Evolutionary conservation across 1,140 invertebrate species (phyloP), one percentile per base, ranked within the genome.

Genomic region (Drosophila oshimai): DNA sequence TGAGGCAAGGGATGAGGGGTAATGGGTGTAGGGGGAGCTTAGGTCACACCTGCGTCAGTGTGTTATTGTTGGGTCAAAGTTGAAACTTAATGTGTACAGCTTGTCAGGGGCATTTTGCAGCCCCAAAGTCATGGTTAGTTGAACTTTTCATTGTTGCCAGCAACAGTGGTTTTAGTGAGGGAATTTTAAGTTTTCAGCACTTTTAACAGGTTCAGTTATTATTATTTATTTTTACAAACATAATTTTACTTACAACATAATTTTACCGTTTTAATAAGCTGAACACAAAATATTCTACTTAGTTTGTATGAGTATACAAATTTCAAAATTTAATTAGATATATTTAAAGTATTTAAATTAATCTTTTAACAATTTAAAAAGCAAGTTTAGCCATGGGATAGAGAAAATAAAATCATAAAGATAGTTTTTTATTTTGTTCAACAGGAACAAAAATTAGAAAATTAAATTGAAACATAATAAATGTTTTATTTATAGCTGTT

Each of bases 71-170:
- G 41, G 39, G 73, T 45, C 53, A 37, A 76, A 77, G 73, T 72
- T 76, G 29, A 46, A 71, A 71, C 74, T 71, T 77, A 71, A 77
- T 77, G 68, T 49, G 57, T 17, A 49, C 39, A 75, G 67, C 44
- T 64, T 76, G 73, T 62, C 45, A 28, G 39, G 45, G 18, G 15
- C 46, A 68, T 70, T 69, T 68, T 58, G 24, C 18, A 45, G 33
- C 26, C 13, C 33, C 34, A 51, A 51, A 72, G 26, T 72, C 57
- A 72, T 72, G 46, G 39, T 29, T 60, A 49, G 53, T 42, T 60
- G 6, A 47, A 70, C 65, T 36, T 58, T 46, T n/a, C 50, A 47
- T 47, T 71, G 36, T 50, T 33, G 18, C 15, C 15, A 3, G 5
- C 9, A 31, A 65, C 61, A 50, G 34, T 65, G 61, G 58, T 7